Evolutionary conservation across 64 coral and sea anemone genomes (phyloP).

Genomic region (Actinia equina): DNA sequence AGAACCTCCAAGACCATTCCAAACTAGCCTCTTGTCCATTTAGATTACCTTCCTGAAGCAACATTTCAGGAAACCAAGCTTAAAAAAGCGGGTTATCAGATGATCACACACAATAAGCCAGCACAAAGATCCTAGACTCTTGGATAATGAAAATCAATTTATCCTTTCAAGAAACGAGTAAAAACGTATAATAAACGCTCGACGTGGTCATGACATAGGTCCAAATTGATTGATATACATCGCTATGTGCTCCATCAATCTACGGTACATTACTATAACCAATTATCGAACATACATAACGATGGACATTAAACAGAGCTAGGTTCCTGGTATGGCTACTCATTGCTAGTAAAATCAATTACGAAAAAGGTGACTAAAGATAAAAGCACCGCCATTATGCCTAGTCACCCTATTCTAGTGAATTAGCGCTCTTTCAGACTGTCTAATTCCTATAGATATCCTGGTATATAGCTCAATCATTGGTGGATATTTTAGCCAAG

Average conservation of each 20-base stretch:
- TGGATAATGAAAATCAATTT: background rate
- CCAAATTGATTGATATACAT: slow-evolving; percentile 8
- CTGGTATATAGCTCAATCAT: background rate
- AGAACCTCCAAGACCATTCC: background rate
- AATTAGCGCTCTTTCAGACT: background rate
- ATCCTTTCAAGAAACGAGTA: background rate
- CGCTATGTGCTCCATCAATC: slow-evolving; percentile 8
- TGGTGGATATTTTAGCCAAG: background rate
- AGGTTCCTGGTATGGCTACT: background rate
- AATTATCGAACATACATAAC: slow-evolving; percentile 9
- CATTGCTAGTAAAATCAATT: background rate
- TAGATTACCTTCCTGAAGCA: background rate
- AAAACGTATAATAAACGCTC: background rate
- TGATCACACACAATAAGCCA: background rate
- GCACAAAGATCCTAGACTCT: background rate
- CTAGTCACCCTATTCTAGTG: background rate
- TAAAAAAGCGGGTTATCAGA: background rate
- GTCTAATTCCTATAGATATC: background rate
- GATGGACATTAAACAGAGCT: slow-evolving; percentile 8
- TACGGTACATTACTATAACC: background rate
- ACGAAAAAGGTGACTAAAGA: background rate
- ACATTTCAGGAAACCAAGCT: background rate
- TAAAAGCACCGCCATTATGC: background rate
- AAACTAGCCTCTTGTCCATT: background rate
- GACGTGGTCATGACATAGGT: background rate